Evolutionary conservation across 2,888 invertebrate species (phyloP), one percentile per base, ranked within the genome.

Genomic region (Drosophila mercatorum): DNA sequence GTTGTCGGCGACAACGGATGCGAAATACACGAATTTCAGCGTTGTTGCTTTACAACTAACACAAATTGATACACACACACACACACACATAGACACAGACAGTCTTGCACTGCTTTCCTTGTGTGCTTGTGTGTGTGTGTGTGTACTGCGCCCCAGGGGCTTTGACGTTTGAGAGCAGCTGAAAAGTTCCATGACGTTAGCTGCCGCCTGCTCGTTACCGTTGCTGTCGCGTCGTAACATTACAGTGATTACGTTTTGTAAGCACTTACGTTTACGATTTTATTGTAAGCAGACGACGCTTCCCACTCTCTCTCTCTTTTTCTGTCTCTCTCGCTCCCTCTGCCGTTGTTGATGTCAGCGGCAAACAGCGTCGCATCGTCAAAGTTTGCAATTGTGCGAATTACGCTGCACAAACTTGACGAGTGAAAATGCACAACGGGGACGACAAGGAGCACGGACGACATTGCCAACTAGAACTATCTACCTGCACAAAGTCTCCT

Each of bases 221-320:
- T 55, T 60, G 51, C 41, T 65, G 75, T 71, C 69, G 60, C 72
- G 61, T 70, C 73, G 74, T 67, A 75, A 68, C 88, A 89, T 89
- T 87, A 84, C 88, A 87, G 89, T 86, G 89, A 89, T 86, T 86
- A 86, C 85, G 85, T 87, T 75, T 80, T 81, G 89, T 80, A 84
- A 86, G 87, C 81, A 80, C 77, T 78, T 75, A 68, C 81, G 81
- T 77, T 78, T 85, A 82, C 83, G 69, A 74, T 75, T 88, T 88
- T 85, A 85, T 84, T 84, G 83, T 82, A 68, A 76, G 84, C 72
- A 60, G 44, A 68, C 34, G 53, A 38, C 31, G 49, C 55, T 46
- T 34, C 63, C 28, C 38, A 43, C 55, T n/a, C 52, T 2, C 38
- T 22, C 28, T 51, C 51, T 2, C n/a, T 28, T 11, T 40, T n/a